Base-by-base conservation (phyloP, 2,113 vertebrate genomes). In the Chroicocephalus ridibundus region DNA sequence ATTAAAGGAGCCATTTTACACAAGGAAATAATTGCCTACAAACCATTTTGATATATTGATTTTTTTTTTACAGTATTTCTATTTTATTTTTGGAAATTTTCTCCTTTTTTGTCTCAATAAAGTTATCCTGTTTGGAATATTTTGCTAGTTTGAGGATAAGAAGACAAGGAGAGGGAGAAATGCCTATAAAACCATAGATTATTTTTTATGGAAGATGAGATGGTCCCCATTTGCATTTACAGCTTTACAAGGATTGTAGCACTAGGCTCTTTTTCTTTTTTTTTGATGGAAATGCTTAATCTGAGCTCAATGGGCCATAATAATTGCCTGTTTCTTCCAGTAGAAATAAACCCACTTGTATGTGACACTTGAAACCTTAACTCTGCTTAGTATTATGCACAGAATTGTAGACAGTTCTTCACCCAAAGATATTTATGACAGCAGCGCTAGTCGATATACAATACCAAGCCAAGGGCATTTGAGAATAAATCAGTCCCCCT, bases 261-360 rank as follows among this genome's bases (percentile, higher is more conserved):
- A 69, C 66, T 44, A 84, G 77, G 61, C 65, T 82, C 44, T 86
- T 46, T 87, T 60, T 87, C 5, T 61, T 57, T 44, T 31, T 58
- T 93, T 92, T 88, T 88, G 15, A 70, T 94, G 84, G 83, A 95
- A 95, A 96, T 94, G 91, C 91, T 96, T 94, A 96, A 93, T 97
- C 94, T 96, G 93, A 94, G 74, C 70, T 94, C 90, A 96, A 92
- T 97, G 95, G 93, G 89, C 94, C 93, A 86, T 96, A 96, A 93
- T 96, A 96, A 95, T 94, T 95, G 91, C 81, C 94, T 87, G 84
- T 91, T 96, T 96, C 86, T 96, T 97, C 40, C 94, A 82, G 84
- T 3, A 94, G 95, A 84, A 91, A 94, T 88, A 94, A 96, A 90
- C 91, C 79, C 87, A 94, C 86, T 91, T 95, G 70, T 96, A 96